phyloP scores from a whole-genome alignment of 2,113 vertebrate genomes.

The Chaetops frenatus region DNA sequence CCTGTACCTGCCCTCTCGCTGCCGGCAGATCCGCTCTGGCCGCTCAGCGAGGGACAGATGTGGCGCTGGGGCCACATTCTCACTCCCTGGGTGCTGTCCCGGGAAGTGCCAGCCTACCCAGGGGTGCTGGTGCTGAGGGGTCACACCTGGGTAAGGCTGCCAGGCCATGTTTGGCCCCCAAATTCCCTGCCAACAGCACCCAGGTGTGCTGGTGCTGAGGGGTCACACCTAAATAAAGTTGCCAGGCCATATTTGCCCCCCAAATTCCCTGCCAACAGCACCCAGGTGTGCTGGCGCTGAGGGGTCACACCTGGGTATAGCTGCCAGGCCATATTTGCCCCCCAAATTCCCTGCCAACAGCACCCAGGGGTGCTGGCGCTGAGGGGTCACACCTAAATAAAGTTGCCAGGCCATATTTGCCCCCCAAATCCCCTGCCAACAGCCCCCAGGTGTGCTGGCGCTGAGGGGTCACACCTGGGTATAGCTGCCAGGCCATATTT shows the following conservation, averaged over 20 bases:
- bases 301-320: background rate
- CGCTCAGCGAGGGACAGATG: background rate
- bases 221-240: background rate
- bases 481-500: background rate
- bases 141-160: background rate
- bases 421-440: background rate
- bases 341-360: background rate
- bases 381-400: background rate
- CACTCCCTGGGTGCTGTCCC: background rate
- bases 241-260: background rate
- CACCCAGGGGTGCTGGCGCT: no score
- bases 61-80: rapidly evolving
- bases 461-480: rapidly evolving
- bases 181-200: background rate
- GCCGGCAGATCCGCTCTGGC: background rate
- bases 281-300: no score
- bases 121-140: background rate
- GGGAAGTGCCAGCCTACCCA: rapidly evolving
- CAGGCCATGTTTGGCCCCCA: background rate
- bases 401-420: background rate
- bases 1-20: background rate
- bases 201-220: no score
- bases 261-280: background rate
- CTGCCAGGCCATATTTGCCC: background rate
- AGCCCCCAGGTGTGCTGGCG: background rate